Percentiles rank a stretch among this genome's conserved stretches.
Conservation (phyloP, 2,888 invertebrate genomes). For the Plagiodera versicolora region DNA sequence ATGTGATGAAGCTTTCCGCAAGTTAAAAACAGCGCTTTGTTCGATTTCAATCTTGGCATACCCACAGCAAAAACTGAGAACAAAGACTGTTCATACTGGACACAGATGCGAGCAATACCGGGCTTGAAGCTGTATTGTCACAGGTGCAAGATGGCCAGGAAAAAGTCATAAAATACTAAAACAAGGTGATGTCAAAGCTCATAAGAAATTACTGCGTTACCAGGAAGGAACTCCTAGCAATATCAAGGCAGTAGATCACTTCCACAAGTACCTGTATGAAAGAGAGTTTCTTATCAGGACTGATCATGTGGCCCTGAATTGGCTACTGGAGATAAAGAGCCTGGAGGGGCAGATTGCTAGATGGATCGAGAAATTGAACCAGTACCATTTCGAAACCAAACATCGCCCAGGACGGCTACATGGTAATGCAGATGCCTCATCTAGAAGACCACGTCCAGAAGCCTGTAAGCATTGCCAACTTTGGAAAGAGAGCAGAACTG, state of each 20-base stretch:
- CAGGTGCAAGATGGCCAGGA: conserved; percentile 23
- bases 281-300: conserved; percentile 35
- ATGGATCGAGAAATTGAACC: conserved; percentile 44
- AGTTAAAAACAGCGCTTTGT: not conserved
- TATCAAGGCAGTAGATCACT: too few relatives aligned
- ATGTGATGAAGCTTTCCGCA: not conserved
- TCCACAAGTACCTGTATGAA: too few relatives aligned
- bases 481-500: too few relatives aligned
- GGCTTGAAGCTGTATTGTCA: conserved; percentile 21
- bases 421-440: too few relatives aligned
- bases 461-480: not conserved
- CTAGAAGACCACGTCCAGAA: not conserved
- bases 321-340: conserved; percentile 42
- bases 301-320: conserved; percentile 43
- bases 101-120: conserved; percentile 17
- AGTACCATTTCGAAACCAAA: too few relatives aligned
- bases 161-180: conserved; percentile 35
- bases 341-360: conserved; percentile 45
- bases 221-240: too few relatives aligned
- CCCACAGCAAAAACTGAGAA: not conserved
- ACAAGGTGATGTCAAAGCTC: conserved; percentile 23
- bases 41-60: not conserved
- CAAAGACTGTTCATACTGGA: conserved; percentile 7
- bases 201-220: too few relatives aligned
- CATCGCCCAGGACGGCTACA: not conserved